Percentiles rank a stretch among this genome's conserved stretches.
phyloP scores from a whole-genome alignment of 2,797 vertebrate genomes.

The Gymnopithys bicolor region DNA sequence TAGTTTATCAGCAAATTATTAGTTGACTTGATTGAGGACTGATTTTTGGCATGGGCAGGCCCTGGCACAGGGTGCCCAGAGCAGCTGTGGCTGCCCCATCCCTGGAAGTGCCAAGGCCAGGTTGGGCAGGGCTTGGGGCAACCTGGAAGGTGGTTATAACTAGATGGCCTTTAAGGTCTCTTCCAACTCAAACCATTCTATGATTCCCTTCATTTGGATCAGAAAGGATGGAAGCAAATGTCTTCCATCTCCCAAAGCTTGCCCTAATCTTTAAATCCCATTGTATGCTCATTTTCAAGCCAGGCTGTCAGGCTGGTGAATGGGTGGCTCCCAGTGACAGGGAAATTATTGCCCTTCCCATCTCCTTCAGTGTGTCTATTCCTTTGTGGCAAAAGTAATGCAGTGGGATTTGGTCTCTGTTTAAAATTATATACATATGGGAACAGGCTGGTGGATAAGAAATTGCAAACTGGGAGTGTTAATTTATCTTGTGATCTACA shows the following conservation, averaged over 20 bases:
- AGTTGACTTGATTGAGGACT: not conserved
- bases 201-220: not conserved
- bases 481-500: not conserved
- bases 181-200: not conserved
- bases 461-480: not conserved
- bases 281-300: not conserved
- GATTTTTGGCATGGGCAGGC: rapidly evolving
- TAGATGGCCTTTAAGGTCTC: not conserved
- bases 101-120: not conserved
- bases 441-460: not conserved
- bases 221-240: not conserved
- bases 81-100: not conserved
- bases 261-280: not conserved
- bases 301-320: not conserved
- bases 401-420: not conserved
- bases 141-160: rapidly evolving
- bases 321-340: not conserved
- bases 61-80: not conserved
- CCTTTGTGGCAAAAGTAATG: not conserved
- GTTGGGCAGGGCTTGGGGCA: rapidly evolving
- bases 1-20: not conserved
- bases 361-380: not conserved
- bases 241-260: not conserved
- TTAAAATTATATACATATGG: not conserved
- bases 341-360: not conserved